Percentiles rank a stretch among this genome's conserved stretches.
phyloP scores from a whole-genome alignment of 2,113 vertebrate species.

The Xiphophorus hellerii region DNA sequence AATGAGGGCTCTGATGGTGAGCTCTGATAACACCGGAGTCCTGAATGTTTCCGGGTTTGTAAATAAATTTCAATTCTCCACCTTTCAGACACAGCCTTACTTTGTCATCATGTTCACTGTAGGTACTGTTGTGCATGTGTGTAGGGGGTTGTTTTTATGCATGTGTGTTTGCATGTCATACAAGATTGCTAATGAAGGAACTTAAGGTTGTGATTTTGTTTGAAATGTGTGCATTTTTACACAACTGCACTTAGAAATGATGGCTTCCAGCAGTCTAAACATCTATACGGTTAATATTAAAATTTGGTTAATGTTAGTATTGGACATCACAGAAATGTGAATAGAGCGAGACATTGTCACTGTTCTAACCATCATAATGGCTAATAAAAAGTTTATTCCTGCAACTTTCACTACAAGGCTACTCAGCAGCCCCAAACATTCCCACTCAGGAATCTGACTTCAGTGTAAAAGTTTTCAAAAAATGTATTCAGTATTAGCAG shows the following conservation, averaged over 20 bases:
- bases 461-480: no score
- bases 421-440: no score
- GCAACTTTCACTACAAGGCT: no score
- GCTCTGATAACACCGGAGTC: constrained; percentile 12
- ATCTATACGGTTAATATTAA: background rate
- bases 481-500: no score
- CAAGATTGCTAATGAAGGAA: background rate
- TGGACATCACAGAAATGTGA: no score
- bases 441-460: no score
- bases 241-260: background rate
- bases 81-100: constrained; percentile 77
- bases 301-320: no score
- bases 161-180: constrained; percentile 18
- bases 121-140: constrained; percentile 69
- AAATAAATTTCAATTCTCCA: constrained; percentile 28
- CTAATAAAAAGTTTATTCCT: no score
- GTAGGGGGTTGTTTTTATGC: constrained; percentile 22
- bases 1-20: constrained; percentile 16
- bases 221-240: background rate
- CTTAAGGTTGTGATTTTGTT: background rate
- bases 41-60: constrained; percentile 5
- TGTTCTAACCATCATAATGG: no score
- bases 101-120: constrained; percentile 88
- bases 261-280: background rate
- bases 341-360: no score